A percentile compares a stretch with the other conserved stretches of the same genome.
Evolutionary conservation across 2,113 vertebrate species (phyloP).

Genomic region (Istiophorus platypterus): DNA sequence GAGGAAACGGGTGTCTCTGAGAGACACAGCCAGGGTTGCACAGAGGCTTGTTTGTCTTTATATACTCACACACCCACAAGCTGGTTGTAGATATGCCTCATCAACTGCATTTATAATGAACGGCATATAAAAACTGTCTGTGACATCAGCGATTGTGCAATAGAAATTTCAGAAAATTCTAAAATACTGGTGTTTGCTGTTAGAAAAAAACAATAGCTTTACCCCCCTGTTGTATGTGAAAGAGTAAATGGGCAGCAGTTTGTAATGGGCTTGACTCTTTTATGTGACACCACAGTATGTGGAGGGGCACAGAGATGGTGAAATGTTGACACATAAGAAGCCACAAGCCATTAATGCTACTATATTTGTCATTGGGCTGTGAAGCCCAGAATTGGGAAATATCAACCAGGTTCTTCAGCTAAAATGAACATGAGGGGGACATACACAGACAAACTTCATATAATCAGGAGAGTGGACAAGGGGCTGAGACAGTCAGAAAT

Average conservation of each 20-base stretch:
- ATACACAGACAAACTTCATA: conserved; percentile 86
- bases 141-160: conserved; percentile 30
- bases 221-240: neutral
- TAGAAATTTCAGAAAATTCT: neutral
- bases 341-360: conserved; percentile 88
- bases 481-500: conserved; percentile 70
- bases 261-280: conserved; percentile 74
- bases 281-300: conserved; percentile 84
- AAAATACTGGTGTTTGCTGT: conserved; percentile 23
- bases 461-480: conserved; percentile 79
- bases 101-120: conserved; percentile 44
- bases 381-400: conserved; percentile 86
- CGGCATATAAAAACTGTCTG: neutral
- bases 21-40: conserved; percentile 80
- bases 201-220: conserved; percentile 20
- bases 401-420: conserved; percentile 88
- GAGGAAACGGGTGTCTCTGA: conserved; percentile 82
- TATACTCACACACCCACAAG: conserved; percentile 43
- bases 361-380: conserved; percentile 93
- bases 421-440: conserved; percentile 88
- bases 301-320: conserved; percentile 79
- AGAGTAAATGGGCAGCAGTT: conserved; percentile 55
- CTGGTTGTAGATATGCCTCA: conserved; percentile 58
- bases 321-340: conserved; percentile 90
- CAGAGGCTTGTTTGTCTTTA: conserved; percentile 81